Evolutionary conservation across 2,888 invertebrate genomes (phyloP).

Genomic region (Lepidocyrtinus sp.): DNA sequence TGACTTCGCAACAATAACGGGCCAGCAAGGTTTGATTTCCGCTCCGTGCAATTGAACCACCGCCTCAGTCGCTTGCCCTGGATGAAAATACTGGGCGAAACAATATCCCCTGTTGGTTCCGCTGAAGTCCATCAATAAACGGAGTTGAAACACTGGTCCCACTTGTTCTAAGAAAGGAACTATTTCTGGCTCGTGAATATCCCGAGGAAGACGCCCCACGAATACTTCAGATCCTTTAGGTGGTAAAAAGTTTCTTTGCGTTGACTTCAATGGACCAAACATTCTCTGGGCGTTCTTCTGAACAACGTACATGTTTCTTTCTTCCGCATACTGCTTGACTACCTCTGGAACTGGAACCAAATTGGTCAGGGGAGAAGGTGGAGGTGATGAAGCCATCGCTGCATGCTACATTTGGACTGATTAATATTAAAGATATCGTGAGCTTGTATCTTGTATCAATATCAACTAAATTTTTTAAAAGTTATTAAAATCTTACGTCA

Average conservation of each 20-base stretch:
- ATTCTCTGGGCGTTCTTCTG: conserved; percentile 38
- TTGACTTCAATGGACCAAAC: conserved; percentile 1
- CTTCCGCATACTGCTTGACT: neutral
- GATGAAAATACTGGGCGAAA: conserved; percentile 32
- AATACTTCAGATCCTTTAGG: conserved; percentile 26
- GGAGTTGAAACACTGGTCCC: conserved; percentile 37
- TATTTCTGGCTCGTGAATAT: conserved; percentile 17
- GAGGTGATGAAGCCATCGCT: too few relatives aligned
- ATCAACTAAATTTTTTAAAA: neutral
- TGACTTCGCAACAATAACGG: conserved; percentile 13
- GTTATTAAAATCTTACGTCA: too few relatives aligned
- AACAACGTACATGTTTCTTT: neutral
- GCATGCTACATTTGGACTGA: neutral
- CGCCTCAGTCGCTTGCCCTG: conserved; percentile 19
- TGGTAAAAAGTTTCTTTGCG: neutral
- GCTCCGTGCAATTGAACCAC: neutral
- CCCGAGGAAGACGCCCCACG: conserved; percentile 20
- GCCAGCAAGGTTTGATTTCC: neutral
- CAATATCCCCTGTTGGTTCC: conserved; percentile 46
- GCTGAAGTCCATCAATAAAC: conserved; percentile 52
- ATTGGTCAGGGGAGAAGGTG: neutral
- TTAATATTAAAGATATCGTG: neutral
- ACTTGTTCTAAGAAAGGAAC: conserved; percentile 26
- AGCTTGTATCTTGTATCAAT: neutral
- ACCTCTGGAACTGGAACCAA: neutral